Evolutionary conservation across 2,888 invertebrate species (phyloP).

Genomic region (Thera obeliscata): DNA sequence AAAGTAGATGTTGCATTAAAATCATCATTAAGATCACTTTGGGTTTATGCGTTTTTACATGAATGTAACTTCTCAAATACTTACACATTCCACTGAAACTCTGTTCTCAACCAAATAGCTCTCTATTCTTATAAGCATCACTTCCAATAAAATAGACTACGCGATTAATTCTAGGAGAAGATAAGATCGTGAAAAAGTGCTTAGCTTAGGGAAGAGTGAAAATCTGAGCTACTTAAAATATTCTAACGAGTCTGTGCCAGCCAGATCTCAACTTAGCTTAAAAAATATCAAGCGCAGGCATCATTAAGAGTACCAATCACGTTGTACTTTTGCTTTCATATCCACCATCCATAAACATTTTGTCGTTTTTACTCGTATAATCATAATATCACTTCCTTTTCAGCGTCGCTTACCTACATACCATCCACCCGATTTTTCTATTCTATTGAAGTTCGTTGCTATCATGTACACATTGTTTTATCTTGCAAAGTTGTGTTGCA

Average conservation of each 20-base stretch:
- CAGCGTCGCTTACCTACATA: background rate
- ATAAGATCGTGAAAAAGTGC: constrained; percentile 40
- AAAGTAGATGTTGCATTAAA: too few relatives aligned
- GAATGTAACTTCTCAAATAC: background rate
- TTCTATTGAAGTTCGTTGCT: background rate
- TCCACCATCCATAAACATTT: constrained; percentile 9
- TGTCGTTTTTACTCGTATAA: constrained; percentile 5
- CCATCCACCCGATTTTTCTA: background rate
- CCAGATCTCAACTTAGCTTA: constrained; percentile 47
- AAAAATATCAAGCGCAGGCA: constrained; percentile 7
- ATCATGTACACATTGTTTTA: too few relatives aligned
- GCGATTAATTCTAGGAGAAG: constrained; percentile 23
- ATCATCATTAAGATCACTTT: too few relatives aligned
- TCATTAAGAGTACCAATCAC: background rate
- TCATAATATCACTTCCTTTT: constrained; percentile 25
- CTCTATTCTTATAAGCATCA: background rate
- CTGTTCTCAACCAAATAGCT: constrained; percentile 7
- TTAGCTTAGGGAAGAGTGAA: constrained; percentile 34
- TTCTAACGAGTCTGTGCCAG: constrained; percentile 53
- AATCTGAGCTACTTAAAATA: constrained; percentile 33
- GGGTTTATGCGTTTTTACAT: too few relatives aligned
- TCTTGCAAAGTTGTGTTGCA: background rate
- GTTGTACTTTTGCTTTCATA: constrained; percentile 16
- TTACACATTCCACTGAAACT: background rate
- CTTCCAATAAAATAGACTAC: constrained; percentile 21